Evolutionary conservation across 1,140 invertebrate genomes (phyloP), one percentile per base, ranked within the genome.

Genomic region (Calliopsis andreniformis): DNA sequence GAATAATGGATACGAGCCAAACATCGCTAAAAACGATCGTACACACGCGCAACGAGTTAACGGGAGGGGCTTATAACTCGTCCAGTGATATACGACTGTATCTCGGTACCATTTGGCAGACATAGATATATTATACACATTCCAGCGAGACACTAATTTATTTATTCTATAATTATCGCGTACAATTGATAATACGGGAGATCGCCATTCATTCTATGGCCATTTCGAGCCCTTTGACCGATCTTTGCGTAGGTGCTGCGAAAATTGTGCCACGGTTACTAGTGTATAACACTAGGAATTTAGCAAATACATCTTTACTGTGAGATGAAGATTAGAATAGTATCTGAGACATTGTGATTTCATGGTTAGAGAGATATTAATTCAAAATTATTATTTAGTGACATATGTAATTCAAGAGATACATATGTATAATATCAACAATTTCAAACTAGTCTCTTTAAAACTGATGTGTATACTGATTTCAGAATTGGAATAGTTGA

Each of bases 141-240:
- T 90, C 91, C 89, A 84, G 83, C 82, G 61, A 83, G 89, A 91
- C 90, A 87, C 91, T 78, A 91, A 92, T 92, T 92, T 92, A 92
- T 92, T 92, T 91, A 92, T 92, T 92, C 91, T 92, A 92, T 92
- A 92, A 92, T 92, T 92, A 92, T 91, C 88, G 89, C 89, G 86
- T 87, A 89, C 89, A 89, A 91, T 92, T 87, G 90, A 89, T 89
- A 91, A 91, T 91, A 87, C 83, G 59, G 59, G 81, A 66, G 67
- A 78, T 78, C 63, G 20, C 63, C 78, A 56, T 39, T 69, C 62
- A 55, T 83, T 84, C 75, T 59, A 68, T 62, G 58, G 18, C 73
- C 78, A 75, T 84, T 84, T 80, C 77, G 72, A 30, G 45, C 39
- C 47, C 49, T 63, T 61, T 51, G 53, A 43, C 56, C 6, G 68